Conservation (phyloP, 2,888 invertebrate genomes). For the Ceramica pisi region DNA sequence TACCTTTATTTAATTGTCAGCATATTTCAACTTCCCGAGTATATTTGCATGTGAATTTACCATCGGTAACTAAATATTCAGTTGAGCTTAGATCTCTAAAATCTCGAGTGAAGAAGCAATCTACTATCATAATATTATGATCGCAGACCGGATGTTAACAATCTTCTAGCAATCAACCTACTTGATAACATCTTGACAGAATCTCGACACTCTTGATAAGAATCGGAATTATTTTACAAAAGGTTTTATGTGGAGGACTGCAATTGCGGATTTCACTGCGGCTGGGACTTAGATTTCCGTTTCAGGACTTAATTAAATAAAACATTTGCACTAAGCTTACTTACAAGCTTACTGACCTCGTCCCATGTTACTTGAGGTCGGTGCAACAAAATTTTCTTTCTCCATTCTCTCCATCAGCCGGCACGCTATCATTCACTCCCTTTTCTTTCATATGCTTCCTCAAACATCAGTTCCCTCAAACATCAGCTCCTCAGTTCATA, state of each 20-base stretch:
- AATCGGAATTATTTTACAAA: neutral
- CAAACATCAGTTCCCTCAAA: too few species aligned
- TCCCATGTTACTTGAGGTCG: neutral
- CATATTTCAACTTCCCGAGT: neutral
- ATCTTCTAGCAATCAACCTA: slow-evolving; percentile 21
- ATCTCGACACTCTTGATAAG: slow-evolving; percentile 9
- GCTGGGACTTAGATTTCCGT: too few species aligned
- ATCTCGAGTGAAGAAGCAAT: slow-evolving; percentile 32
- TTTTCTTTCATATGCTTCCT: neutral
- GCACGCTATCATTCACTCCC: too few species aligned
- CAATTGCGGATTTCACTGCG: neutral
- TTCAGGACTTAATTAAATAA: too few species aligned
- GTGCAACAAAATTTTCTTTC: neutral
- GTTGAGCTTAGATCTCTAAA: neutral
- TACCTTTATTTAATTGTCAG: slow-evolving; percentile 4
- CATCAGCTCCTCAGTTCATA: too few species aligned
- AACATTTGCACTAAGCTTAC: too few species aligned
- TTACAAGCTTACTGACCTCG: too few species aligned
- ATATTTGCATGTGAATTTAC: neutral
- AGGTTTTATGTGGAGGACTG: neutral
- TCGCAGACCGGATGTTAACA: slow-evolving; percentile 27
- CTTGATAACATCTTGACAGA: slow-evolving; percentile 15
- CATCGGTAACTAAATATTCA: neutral
- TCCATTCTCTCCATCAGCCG: neutral
- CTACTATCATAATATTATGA: slow-evolving; percentile 35